Evolutionary conservation across 2,797 vertebrate genomes (phyloP).

Genomic region (Balearica regulorum): DNA sequence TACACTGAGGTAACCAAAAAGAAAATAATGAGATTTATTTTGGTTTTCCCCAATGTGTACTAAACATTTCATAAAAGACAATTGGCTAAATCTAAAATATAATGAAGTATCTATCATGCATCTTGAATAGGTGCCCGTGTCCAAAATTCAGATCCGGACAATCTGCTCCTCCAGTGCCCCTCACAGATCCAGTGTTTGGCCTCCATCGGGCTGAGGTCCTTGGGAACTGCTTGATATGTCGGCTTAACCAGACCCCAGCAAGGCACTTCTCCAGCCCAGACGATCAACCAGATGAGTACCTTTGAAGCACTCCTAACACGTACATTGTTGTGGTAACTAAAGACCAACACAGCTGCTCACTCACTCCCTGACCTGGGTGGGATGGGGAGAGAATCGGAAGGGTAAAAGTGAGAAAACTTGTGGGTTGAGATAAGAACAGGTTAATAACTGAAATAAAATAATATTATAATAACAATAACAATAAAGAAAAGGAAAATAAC

Average conservation of each 20-base stretch:
- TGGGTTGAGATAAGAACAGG: no score
- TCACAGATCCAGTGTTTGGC: background rate
- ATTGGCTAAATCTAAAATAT: background rate
- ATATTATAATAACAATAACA: no score
- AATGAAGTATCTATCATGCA: background rate
- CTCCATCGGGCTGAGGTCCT: background rate
- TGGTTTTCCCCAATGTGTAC: background rate
- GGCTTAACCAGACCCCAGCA: background rate
- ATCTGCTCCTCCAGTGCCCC: background rate
- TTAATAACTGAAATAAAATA: no score
- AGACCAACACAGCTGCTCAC: no score
- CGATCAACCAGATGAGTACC: background rate
- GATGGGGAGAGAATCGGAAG: no score
- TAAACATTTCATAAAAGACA: background rate
- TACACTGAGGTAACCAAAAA: background rate
- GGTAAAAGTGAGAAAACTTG: no score
- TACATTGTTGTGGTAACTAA: background rate
- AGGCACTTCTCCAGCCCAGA: background rate
- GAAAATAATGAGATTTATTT: background rate
- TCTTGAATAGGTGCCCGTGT: background rate
- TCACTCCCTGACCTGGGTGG: no score
- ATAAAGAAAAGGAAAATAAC: no score
- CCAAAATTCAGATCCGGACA: background rate
- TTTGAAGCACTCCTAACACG: background rate
- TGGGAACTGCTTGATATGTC: background rate